Percentiles rank a stretch among this genome's conserved stretches.
Evolutionary conservation across 2,888 invertebrate species (phyloP).

Genomic region (Brachypterus glaber): DNA sequence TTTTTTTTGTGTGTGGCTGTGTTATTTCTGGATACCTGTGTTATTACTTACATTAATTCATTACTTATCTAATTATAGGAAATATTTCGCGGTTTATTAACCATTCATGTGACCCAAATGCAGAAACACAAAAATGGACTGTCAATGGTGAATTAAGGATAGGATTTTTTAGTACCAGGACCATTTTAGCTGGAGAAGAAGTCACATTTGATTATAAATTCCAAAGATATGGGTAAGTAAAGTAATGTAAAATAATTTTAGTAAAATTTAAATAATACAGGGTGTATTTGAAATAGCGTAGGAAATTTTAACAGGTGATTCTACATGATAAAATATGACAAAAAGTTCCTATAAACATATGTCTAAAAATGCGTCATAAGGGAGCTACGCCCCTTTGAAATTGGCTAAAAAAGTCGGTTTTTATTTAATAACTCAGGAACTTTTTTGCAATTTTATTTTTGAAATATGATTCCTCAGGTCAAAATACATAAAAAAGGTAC

Average conservation of each 20-base stretch:
- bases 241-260: constrained; percentile 2
- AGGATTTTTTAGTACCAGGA: constrained; percentile 88
- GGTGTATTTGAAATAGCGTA: no score
- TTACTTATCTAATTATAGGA: constrained; percentile 46
- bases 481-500: no score
- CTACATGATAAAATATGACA: no score
- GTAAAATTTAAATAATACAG: constrained; percentile 5
- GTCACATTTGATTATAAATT: constrained; percentile 99
- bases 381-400: no score
- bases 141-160: constrained; percentile 88
- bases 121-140: constrained; percentile 97
- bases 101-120: constrained; percentile 98
- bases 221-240: constrained; percentile 81
- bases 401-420: no score
- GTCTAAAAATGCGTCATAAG: no score
- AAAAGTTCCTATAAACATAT: no score
- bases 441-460: no score
- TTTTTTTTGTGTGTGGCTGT: no score
- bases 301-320: no score
- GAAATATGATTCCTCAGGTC: no score
- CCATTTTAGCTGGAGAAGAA: constrained; percentile 81
- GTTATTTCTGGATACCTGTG: constrained; percentile 1
- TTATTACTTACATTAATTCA: constrained; percentile 5
- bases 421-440: no score
- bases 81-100: constrained; percentile 97